phyloP scores from a whole-genome alignment of 30 jellyfish, hydroid and myxozoan species.

The Aurelia aurita region DNA sequence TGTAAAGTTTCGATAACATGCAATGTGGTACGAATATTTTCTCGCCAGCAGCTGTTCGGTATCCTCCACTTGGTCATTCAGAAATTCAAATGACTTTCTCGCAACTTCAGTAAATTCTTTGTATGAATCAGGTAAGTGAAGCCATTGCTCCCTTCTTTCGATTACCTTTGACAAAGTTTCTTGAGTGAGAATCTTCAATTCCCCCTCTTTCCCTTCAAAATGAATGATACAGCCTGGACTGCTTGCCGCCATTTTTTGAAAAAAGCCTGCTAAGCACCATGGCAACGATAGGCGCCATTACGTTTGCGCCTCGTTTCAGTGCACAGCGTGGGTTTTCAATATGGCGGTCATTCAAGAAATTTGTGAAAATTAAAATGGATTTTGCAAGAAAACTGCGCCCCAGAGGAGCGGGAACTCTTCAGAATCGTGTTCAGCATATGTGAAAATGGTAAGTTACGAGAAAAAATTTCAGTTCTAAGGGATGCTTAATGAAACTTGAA shows the following conservation, averaged over 20 bases:
- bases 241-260: conserved; percentile 14
- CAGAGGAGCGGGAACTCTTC: conserved; percentile 52
- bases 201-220: conserved; percentile 50
- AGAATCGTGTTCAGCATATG: conserved; percentile 46
- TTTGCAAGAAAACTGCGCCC: conserved; percentile 42
- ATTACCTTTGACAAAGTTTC: conserved; percentile 11
- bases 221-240: conserved; percentile 54
- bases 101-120: conserved; percentile 53
- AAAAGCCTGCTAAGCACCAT: conserved; percentile 13
- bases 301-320: conserved; percentile 23
- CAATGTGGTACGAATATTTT: conserved; percentile 24
- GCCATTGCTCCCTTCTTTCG: conserved; percentile 60
- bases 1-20: conserved; percentile 39
- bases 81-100: conserved; percentile 9
- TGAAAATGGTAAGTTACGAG: conserved; percentile 39
- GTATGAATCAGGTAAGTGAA: conserved; percentile 6
- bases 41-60: conserved; percentile 31
- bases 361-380: conserved; percentile 11
- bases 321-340: conserved; percentile 9
- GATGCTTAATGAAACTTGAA: conserved; percentile 43
- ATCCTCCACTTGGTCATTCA: conserved; percentile 39
- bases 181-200: conserved; percentile 1
- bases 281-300: conserved; percentile 27
- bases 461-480: conserved; percentile 34
- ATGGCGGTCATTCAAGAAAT: conserved; percentile 25